Base-by-base conservation (phyloP, 2,113 vertebrate genomes). In the Tympanuchus pallidicinctus region DNA sequence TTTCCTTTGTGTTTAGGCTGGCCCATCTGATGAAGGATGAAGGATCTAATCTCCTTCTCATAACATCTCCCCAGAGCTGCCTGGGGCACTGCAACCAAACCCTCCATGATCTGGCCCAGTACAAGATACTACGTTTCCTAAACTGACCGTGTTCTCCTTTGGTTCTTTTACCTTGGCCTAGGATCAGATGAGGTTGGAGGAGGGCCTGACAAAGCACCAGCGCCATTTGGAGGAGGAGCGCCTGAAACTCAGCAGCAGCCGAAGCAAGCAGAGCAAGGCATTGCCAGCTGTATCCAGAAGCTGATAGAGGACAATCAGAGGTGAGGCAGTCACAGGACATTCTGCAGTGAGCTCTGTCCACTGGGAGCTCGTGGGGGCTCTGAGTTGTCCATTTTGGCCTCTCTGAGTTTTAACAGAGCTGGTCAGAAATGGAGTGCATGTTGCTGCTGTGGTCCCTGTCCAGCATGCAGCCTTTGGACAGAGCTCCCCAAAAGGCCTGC, bases 251-350 rank as follows among this genome's bases (percentile, higher is more conserved):
- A 98, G 93, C 98, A 98, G 66, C 98, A 98, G 94, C 96, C 99
- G 48, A 97, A 98, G 60, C 96, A 97, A 77, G 98, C 98, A 0
- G 99, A 99, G 94, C 96, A 97, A 38, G 95, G 81, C 88, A 97
- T 98, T 82, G 95, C 98, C 50, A 85, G 69, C 50, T 98, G 98
- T 7, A 98, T 99, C 96, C 97, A 98, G 90, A 98, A 94, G 81
- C 97, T 99, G 72, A 97, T 99, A 50, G 97, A 98, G 90, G 98
- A 98, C 84, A 99, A 98, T 80, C 98, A 96, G 92, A 98, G 99
- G 99, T 99, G 47, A 17, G 36, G 20, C 40, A 30, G 30, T 10
- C n/a, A 28, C 2, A 2, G 17, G 21, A 18, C 8, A 2, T 32
- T 66, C 38, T 42, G 4, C 70, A 38, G 36, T 38, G 13, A 11